Evolutionary conservation across 2,888 invertebrate species (phyloP).

Genomic region (Melinaea menophilus): DNA sequence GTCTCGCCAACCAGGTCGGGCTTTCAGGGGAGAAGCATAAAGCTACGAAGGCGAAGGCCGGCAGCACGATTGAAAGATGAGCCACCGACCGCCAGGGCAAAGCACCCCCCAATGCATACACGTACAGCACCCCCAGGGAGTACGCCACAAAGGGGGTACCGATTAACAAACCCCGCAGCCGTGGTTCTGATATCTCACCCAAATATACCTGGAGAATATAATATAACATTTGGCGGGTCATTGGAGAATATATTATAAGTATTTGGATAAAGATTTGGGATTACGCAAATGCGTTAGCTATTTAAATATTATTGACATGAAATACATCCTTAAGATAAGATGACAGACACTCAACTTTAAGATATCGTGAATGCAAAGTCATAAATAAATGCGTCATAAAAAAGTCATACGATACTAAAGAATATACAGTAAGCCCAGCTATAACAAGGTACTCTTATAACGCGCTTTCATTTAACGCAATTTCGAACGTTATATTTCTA

Average conservation of each 20-base stretch:
- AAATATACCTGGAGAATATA: slow-evolving; percentile 79
- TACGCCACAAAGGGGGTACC: slow-evolving; percentile 87
- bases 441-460: too few species aligned
- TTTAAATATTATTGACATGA: too few species aligned
- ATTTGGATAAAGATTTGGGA: too few species aligned
- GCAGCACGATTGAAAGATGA: slow-evolving; percentile 79
- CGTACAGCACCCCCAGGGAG: slow-evolving; percentile 84
- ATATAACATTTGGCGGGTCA: neutral
- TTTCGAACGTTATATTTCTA: too few species aligned
- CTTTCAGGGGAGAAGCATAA: slow-evolving; percentile 84
- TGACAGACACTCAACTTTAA: too few species aligned
- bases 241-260: neutral
- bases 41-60: slow-evolving; percentile 78
- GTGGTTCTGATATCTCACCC: slow-evolving; percentile 86
- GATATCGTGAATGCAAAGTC: too few species aligned
- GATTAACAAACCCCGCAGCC: slow-evolving; percentile 81
- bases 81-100: slow-evolving; percentile 85
- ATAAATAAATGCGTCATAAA: too few species aligned
- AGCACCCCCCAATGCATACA: slow-evolving; percentile 84
- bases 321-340: too few species aligned
- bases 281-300: too few species aligned
- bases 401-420: too few species aligned
- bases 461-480: too few species aligned
- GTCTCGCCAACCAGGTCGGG: slow-evolving; percentile 84
- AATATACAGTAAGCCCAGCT: too few species aligned